These are phyloP conservation scores for Aix galericulata DNA, from an alignment of 2,113 vertebrate species.

Conservation along the genomic window DNA sequence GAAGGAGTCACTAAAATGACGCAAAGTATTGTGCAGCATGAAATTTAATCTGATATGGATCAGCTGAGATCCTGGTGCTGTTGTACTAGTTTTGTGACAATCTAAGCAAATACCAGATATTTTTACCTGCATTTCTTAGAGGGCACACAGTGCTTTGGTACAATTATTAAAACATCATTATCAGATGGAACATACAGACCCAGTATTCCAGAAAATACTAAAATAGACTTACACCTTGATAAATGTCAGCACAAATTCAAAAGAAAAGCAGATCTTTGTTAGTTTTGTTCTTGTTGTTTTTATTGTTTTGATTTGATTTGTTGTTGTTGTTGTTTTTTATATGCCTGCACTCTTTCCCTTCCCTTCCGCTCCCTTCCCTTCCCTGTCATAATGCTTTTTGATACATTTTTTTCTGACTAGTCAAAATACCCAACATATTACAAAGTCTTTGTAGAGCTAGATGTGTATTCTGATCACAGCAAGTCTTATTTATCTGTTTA, in stretches of 20 bases:
- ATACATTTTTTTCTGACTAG: not conserved
- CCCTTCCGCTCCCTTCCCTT: no score
- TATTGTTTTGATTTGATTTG: not conserved
- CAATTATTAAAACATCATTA: not conserved
- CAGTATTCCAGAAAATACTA: not conserved
- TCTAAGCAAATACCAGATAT: not conserved
- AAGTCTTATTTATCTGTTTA: not conserved
- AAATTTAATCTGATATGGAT: not conserved
- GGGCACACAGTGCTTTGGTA: not conserved
- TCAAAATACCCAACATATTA: not conserved
- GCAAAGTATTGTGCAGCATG: not conserved
- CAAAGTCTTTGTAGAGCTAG: not conserved
- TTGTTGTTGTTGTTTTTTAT: not conserved
- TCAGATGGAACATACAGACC: not conserved
- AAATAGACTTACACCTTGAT: not conserved
- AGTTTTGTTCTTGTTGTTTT: not conserved
- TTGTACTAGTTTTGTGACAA: not conserved
- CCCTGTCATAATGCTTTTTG: not conserved
- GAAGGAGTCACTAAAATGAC: not conserved
- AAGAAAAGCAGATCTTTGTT: not conserved
- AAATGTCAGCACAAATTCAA: not conserved
- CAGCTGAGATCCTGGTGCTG: not conserved
- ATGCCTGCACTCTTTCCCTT: no score
- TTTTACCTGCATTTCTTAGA: not conserved
- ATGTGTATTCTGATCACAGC: not conserved